Evolutionary conservation across 30 jellyfish, hydroid and myxozoan genomes (phyloP).

Genomic region (Chironex yamaguchii): DNA sequence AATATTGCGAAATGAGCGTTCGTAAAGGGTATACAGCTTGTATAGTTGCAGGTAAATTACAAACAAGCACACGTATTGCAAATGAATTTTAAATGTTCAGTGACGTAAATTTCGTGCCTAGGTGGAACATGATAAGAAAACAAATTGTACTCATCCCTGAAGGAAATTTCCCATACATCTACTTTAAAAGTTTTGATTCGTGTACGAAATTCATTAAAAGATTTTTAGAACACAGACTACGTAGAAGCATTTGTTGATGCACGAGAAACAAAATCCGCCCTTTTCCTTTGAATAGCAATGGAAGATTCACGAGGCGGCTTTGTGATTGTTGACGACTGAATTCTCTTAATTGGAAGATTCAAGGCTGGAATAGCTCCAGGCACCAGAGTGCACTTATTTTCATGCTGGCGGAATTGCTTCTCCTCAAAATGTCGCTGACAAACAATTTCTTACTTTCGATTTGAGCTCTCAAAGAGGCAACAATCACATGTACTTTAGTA

Average conservation of each 20-base stretch:
- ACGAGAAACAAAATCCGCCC: conserved; percentile 4
- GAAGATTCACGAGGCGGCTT: conserved; percentile 18
- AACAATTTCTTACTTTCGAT: conserved; percentile 29
- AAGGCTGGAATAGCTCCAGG: conserved; percentile 45
- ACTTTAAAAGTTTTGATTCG: conserved; percentile 35
- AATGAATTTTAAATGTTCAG: too few species aligned
- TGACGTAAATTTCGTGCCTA: conserved; percentile 34
- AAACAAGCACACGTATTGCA: conserved; percentile 42
- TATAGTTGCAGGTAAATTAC: conserved; percentile 42
- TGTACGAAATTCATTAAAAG: conserved; percentile 37
- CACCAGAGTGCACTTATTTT: neutral
- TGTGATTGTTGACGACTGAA: conserved; percentile 12
- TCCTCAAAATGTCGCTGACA: conserved; percentile 45
- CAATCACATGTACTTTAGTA: conserved; percentile 35
- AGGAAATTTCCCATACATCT: conserved; percentile 21
- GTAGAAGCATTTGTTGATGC: neutral
- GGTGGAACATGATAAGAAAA: conserved; percentile 36
- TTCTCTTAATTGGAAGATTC: conserved; percentile 17
- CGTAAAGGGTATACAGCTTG: too few species aligned
- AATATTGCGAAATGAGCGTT: too few species aligned
- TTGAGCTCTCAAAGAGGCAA: conserved; percentile 19
- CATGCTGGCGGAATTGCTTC: conserved; percentile 22
- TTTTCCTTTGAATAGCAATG: conserved; percentile 24
- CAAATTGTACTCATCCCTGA: conserved; percentile 6
- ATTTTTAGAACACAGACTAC: neutral